Conservation (phyloP, 2,888 invertebrate genomes). For the Campoplex nolae region DNA sequence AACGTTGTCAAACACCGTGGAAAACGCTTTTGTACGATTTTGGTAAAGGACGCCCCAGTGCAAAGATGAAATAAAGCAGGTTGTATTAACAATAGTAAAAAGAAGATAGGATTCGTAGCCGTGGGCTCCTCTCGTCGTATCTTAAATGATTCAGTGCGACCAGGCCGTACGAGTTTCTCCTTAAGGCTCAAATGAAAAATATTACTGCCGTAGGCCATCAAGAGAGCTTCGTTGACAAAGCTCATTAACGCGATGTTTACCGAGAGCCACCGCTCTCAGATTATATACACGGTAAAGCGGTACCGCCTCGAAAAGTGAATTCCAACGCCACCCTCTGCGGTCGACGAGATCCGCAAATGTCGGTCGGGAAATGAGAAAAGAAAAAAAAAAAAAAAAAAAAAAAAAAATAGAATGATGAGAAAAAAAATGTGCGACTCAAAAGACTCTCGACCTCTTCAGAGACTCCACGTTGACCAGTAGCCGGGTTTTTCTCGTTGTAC, state of each 20-base stretch:
- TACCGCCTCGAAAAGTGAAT: conserved; percentile 59
- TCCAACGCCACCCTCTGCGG: conserved; percentile 47
- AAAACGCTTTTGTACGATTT: conserved; percentile 68
- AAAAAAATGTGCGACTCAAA: conserved; percentile 33
- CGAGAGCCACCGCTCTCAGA: conserved; percentile 39
- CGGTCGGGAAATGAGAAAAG: conserved; percentile 10
- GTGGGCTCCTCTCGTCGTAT: conserved; percentile 43
- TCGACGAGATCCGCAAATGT: conserved; percentile 37
- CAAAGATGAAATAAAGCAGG: conserved; percentile 4
- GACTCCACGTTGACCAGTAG: conserved; percentile 30
- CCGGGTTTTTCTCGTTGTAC: conserved; percentile 18
- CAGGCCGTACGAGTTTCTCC: conserved; percentile 70
- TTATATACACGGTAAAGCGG: conserved; percentile 27
- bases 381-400: not conserved
- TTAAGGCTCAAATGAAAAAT: conserved; percentile 70
- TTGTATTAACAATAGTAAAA: conserved; percentile 5
- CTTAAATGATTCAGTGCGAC: conserved; percentile 74
- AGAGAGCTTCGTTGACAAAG: conserved; percentile 71
- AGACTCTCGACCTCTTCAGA: conserved; percentile 29
- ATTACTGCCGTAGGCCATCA: conserved; percentile 68
- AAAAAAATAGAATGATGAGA: not conserved
- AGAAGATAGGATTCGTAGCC: conserved; percentile 34
- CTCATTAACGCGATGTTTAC: conserved; percentile 73
- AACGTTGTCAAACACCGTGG: conserved; percentile 71
- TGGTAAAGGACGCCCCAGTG: conserved; percentile 26